Evolutionary conservation across 2,888 invertebrate species (phyloP), one percentile per base, ranked within the genome.

Genomic region (Oegoconia quadripuncta): DNA sequence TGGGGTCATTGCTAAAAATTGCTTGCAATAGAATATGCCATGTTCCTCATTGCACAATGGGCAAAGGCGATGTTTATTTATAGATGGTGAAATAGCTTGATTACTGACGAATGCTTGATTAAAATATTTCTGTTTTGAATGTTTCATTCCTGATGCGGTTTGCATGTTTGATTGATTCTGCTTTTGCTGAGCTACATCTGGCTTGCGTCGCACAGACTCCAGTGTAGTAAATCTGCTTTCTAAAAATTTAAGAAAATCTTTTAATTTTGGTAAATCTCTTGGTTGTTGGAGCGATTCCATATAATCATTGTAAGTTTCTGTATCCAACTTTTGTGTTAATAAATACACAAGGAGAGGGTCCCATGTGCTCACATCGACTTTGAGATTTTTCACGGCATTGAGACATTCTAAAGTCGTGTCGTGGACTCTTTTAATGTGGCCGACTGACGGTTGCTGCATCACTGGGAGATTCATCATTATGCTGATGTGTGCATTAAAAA

Each of bases 381-480:
- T 32, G 7, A 31, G 31, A n/a, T 25, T 31, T 18, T 31, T 31
- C 9, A 37, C 32, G 17, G 37, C 37, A 14, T 37, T 28, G n/a
- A 37, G 18, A 7, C 37, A 37, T 11, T 37, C 37, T 8, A 31
- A 31, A 6, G 31, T 37, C 3, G 29, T 37, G 11, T 30, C 37
- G 9, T 29, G 30, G 5, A 37, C n/a, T 13, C 16, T 37, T 17
- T 37, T 37, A 3, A 37, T 37, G 2, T 6, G 7, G 4, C 23
- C 9, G 9, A 23, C 28, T 30, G 30, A 16, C 16, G 29, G 37
- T 15, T 23, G 30, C 11, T 37, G 37, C 16, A 37, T 23, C 1
- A 8, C 16, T 2, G 37, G 37, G 15, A 37, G 12, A 11, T 12
- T 12, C 12, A 37, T 4, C 3, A 37, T n/a, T 4, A 18, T 30